Base-by-base conservation (phyloP, 2,797 vertebrate species). In the Syndactyla subalaris region DNA sequence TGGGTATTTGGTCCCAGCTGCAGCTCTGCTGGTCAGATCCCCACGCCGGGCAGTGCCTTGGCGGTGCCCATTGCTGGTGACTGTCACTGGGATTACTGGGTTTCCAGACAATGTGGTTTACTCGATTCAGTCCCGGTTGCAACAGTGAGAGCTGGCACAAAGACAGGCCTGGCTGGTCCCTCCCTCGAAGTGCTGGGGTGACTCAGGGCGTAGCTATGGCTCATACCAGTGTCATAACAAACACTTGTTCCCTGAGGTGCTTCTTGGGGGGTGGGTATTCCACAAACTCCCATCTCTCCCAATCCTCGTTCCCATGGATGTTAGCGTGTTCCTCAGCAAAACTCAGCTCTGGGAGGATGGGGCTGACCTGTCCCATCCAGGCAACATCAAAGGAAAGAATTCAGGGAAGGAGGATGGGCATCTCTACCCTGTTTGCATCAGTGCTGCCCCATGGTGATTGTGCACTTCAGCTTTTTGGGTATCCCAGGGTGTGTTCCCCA, bases 201-300 rank as follows among this genome's bases (percentile, higher is more conserved):
- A 97, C 90, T 97, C 94, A 96, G 80, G 73, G 77, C 26, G 0
- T 3, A 73, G 77, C 86, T 93, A 67, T 93, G 92, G 88, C 55
- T 95, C 71, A 81, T 12, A 10, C 62, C 73, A n/a, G 65, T 65
- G 73, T 86, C 73, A 68, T 18, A 89, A 78, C 95, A 86, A 89
- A 68, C 79, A 17, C 85, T 48, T 43, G 34, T n/a, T 88, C 90
- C 92, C 85, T 10, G 62, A 51, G 59, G 65, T 85, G 73, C 38
- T 81, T 65, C 51, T 43, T 61, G 14, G 27, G 30, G 21, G 12
- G 26, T 19, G 18, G 45, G 2, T 74, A 24, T 58, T 43, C 70
- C 26, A 27, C 51, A 52, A 68, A 62, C 51, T 23, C 52, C 52
- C 36, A 6, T 63, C 77, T 54, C 39, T 78, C 68, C 15, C 43